A percentile compares a stretch with the other conserved stretches of the same genome.
phyloP scores from a whole-genome alignment of 2,113 vertebrate genomes.

The Vulpes vulpes region DNA sequence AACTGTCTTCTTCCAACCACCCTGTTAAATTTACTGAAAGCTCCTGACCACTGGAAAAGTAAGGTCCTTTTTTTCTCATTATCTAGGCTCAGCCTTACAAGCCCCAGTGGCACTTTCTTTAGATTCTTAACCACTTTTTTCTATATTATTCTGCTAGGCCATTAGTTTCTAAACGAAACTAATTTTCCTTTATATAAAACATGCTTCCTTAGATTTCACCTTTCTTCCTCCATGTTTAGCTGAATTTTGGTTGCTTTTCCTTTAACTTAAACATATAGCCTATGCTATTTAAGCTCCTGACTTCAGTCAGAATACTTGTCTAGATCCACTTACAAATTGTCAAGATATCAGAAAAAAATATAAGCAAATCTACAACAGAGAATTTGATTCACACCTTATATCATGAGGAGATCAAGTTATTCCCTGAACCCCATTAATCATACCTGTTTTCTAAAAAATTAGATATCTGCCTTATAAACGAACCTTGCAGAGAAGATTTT shows the following conservation, averaged over 20 bases:
- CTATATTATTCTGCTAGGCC: neutral
- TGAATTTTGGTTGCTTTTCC: neutral
- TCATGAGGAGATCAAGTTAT: neutral
- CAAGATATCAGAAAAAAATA: neutral
- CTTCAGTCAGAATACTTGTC: slow-evolving; percentile 16
- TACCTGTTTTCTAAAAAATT: neutral
- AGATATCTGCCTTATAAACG: slow-evolving; percentile 17
- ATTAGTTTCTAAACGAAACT: too few relatives aligned
- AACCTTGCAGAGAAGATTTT: slow-evolving; percentile 1
- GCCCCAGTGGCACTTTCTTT: neutral
- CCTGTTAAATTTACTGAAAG: neutral
- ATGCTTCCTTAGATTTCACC: neutral
- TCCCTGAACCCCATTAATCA: neutral
- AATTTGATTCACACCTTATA: neutral
- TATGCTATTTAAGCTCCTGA: neutral
- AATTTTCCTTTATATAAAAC: slow-evolving; percentile 5
- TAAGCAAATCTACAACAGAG: neutral
- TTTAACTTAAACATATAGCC: neutral
- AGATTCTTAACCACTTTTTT: neutral
- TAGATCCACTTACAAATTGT: slow-evolving; percentile 12
- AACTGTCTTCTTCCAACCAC: neutral
- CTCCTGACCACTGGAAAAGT: neutral
- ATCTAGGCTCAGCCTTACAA: neutral
- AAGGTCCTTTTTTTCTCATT: neutral
- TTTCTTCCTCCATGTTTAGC: neutral